Conservation (phyloP, 2,113 vertebrate genomes). For the Atrichornis clamosus region DNA sequence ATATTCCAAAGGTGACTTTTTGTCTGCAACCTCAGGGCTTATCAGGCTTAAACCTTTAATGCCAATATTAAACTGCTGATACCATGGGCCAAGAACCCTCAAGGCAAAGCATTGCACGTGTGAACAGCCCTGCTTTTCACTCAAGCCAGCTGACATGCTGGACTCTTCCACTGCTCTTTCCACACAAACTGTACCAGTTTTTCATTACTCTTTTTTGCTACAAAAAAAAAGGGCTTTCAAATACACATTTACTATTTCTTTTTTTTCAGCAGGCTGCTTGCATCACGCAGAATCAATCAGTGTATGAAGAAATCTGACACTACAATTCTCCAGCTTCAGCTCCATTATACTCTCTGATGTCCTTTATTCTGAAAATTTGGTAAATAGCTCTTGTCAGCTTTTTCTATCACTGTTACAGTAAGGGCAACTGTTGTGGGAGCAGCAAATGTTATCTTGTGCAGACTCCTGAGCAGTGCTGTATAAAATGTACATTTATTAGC, state of each 20-base stretch:
- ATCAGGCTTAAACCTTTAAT: neutral
- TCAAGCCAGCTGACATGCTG: neutral
- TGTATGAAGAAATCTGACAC: neutral
- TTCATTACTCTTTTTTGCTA: neutral
- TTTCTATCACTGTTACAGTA: neutral
- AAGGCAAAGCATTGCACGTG: neutral
- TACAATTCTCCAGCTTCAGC: neutral
- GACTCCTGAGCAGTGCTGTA: neutral
- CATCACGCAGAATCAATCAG: neutral
- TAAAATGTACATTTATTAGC: neutral
- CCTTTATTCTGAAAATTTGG: neutral
- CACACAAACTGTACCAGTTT: neutral
- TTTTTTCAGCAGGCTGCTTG: neutral
- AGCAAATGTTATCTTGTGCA: neutral
- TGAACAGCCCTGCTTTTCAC: neutral
- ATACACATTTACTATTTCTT: neutral
- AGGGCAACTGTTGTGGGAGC: neutral
- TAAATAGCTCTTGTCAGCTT: neutral
- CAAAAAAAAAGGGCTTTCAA: neutral
- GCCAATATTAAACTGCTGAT: neutral
- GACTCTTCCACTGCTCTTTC: neutral
- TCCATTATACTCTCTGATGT: neutral
- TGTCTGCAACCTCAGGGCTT: neutral
- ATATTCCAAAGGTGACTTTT: neutral
- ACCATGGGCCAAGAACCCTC: neutral